A percentile compares a stretch with the other conserved stretches of the same genome.
Evolutionary conservation across 2,113 vertebrate genomes (phyloP).

Genomic region (Castor canadensis): DNA sequence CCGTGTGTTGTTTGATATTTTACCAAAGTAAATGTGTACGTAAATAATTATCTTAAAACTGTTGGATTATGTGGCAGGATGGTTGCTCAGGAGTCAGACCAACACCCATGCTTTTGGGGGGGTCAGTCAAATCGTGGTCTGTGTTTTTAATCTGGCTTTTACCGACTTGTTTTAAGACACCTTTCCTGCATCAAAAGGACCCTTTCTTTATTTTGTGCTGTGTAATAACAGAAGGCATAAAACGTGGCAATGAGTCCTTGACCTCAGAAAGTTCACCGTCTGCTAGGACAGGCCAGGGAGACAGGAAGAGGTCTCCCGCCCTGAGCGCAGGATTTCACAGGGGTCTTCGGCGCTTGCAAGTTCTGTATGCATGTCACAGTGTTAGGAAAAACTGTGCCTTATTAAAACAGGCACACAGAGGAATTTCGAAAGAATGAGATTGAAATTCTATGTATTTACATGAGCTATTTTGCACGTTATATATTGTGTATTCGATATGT

Average conservation of each 20-base stretch:
- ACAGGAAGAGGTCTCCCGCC: too few relatives aligned
- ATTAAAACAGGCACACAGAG: neutral
- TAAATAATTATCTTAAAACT: constrained; percentile 19
- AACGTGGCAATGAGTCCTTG: neutral
- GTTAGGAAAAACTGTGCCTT: neutral
- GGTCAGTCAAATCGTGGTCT: neutral
- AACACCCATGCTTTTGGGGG: neutral
- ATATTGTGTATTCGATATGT: neutral
- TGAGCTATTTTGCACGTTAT: neutral
- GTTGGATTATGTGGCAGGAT: neutral
- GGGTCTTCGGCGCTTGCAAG: neutral
- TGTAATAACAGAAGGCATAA: neutral
- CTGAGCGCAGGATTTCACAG: too few relatives aligned
- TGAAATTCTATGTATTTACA: neutral
- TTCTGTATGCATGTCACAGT: accelerated
- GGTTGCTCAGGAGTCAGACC: neutral
- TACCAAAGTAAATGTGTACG: constrained; percentile 43
- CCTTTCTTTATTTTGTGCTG: neutral
- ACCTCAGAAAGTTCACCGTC: neutral
- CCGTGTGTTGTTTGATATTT: neutral
- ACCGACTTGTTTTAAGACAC: neutral
- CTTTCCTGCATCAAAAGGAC: neutral
- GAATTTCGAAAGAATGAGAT: neutral
- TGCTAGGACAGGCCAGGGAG: neutral
- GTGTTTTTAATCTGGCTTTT: neutral